Evolutionary conservation across 2,888 invertebrate genomes (phyloP), one percentile per base, ranked within the genome.

Genomic region (Ischnus inquisitorius): DNA sequence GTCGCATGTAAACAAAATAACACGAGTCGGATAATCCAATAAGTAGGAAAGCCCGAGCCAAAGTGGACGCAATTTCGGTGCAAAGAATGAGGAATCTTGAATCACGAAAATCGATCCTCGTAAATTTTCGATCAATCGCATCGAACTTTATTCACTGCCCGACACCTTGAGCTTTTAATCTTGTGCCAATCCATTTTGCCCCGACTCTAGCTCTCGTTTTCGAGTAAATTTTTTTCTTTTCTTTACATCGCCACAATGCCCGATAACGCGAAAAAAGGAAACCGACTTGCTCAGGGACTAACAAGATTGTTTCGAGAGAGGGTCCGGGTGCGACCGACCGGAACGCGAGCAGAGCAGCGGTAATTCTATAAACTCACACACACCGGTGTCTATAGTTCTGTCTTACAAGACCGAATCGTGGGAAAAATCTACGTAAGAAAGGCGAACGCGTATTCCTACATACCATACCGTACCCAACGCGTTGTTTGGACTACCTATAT

Each of bases 371-470:
- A 16, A 14, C n/a, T 48, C 16, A 60, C 6, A 10, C 14, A 34
- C 10, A 57, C 2, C 25, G n/a, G 6, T 25, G 10, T 25, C 25
- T 69, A 74, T 74, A 64, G 60, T 67, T 79, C 67, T 41, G 62
- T 54, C 80, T 69, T 41, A 72, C 68, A 76, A 83, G 76, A 72
- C 60, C 6, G 64, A 48, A 84, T 81, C 84, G 84, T 84, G 84
- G 84, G 84, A 84, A 84, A 65, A 81, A 84, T 81, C 77, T 78
- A 69, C 74, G 77, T 78, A 84, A 72, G 77, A 80, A 65, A 84
- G 46, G 78, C 69, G 57, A 68, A 57, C 51, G 67, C 51, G 48
- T 62, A 28, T 14, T 76, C 34, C 22, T 41, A 67, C 14, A n/a
- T 25, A 22, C 6, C 16, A 10, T 10, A 60, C 12, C 43, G 19